Evolutionary conservation across 2,113 vertebrate species (phyloP).

Genomic region (Bombycilla garrulus): DNA sequence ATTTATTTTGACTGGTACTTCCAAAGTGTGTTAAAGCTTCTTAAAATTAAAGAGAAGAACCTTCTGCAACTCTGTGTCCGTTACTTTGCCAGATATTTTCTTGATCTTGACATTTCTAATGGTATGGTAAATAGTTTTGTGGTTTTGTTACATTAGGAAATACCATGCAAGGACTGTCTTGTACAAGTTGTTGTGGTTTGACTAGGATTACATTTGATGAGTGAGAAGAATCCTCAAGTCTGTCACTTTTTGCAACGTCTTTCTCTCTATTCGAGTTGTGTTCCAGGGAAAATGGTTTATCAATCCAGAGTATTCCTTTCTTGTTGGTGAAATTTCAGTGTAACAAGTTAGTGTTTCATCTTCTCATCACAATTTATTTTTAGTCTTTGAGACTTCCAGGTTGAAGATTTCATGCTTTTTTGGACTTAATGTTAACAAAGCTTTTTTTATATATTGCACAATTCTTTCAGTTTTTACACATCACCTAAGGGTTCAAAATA

Average conservation of each 20-base stretch:
- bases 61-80: background rate
- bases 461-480: background rate
- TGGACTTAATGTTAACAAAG: background rate
- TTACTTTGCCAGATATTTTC: background rate
- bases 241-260: background rate
- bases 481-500: background rate
- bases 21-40: background rate
- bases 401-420: background rate
- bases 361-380: background rate
- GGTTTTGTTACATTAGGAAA: background rate
- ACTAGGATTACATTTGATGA: background rate
- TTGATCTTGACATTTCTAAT: background rate
- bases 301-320: background rate
- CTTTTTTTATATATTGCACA: background rate
- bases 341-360: background rate
- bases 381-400: background rate
- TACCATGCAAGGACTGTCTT: background rate
- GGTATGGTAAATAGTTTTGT: background rate
- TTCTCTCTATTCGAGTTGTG: fast-evolving
- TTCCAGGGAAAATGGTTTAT: background rate
- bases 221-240: background rate
- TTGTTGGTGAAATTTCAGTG: background rate
- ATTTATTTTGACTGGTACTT: background rate
- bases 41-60: background rate
- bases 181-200: background rate